These are phyloP conservation scores for Holothuria glaberrima DNA, from an alignment of 35 echinoderm and acorn worm genomes.

Conservation along the genomic window DNA sequence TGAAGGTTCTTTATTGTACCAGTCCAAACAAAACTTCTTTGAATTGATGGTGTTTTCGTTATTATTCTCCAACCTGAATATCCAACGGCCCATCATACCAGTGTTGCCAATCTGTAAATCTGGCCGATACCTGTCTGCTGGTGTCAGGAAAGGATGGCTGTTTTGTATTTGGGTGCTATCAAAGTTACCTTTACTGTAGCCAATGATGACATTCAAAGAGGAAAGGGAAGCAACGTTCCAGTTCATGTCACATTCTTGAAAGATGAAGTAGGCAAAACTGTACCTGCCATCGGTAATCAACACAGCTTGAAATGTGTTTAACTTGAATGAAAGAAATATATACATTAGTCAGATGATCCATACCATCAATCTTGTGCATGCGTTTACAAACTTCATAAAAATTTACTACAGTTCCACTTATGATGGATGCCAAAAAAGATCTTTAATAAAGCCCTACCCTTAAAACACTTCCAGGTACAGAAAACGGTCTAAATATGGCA, in stretches of 20 bases:
- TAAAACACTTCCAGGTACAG: too few species aligned
- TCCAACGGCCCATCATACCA: slow-evolving; percentile 26
- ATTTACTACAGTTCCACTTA: too few species aligned
- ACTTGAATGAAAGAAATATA: slow-evolving; percentile 24
- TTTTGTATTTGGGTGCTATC: slow-evolving; percentile 5
- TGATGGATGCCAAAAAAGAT: too few species aligned
- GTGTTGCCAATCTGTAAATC: slow-evolving; percentile 46
- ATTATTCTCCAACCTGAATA: slow-evolving; percentile 54
- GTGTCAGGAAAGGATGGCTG: not conserved
- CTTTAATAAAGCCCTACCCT: too few species aligned
- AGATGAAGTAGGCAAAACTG: slow-evolving; percentile 63
- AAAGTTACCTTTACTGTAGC: slow-evolving; percentile 9
- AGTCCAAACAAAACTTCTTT: slow-evolving; percentile 49
- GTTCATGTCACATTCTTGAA: slow-evolving; percentile 59
- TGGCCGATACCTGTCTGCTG: slow-evolving; percentile 11
- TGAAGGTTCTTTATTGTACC: slow-evolving; percentile 40
- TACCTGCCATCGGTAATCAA: slow-evolving; percentile 62
- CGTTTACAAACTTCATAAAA: too few species aligned
- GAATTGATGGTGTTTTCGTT: slow-evolving; percentile 38
- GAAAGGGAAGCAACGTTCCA: slow-evolving; percentile 47
- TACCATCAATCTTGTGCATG: too few species aligned
- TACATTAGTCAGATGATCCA: too few species aligned
- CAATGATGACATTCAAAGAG: slow-evolving; percentile 60
- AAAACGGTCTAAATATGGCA: too few species aligned
- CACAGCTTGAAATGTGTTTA: slow-evolving; percentile 71